A percentile compares a stretch with the other conserved stretches of the same genome.
These are phyloP conservation scores for Stenodera caucasica DNA, from an alignment of 2,888 invertebrate species.

Conservation along the genomic window DNA sequence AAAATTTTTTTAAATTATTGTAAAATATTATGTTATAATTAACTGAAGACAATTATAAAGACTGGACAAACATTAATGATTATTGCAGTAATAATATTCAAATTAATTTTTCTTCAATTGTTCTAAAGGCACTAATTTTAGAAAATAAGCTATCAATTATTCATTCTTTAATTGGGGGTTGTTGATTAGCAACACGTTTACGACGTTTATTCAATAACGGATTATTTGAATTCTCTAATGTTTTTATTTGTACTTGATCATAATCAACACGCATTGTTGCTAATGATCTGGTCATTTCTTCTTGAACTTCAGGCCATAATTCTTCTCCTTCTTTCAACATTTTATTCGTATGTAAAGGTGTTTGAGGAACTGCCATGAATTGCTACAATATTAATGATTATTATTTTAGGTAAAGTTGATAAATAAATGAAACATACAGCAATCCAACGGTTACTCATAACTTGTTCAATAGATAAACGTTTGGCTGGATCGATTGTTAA, in stretches of 20 bases:
- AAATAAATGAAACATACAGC: slow-evolving; percentile 61
- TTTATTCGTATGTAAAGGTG: slow-evolving; percentile 88
- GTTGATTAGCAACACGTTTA: slow-evolving; percentile 47
- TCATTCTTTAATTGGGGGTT: background rate
- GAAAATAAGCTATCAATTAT: background rate
- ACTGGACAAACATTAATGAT: background rate
- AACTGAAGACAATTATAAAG: background rate
- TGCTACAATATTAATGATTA: slow-evolving; percentile 44
- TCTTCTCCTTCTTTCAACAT: slow-evolving; percentile 89
- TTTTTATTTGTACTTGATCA: slow-evolving; percentile 93
- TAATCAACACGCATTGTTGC: slow-evolving; percentile 99
- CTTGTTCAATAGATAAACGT: slow-evolving; percentile 86
- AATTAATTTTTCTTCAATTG: background rate
- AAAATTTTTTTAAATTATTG: background rate
- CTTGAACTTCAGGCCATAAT: slow-evolving; percentile 96
- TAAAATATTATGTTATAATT: too few species aligned
- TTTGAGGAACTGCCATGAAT: slow-evolving; percentile 89
- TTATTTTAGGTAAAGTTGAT: slow-evolving; percentile 49
- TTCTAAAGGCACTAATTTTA: slow-evolving; percentile 1
- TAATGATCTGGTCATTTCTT: slow-evolving; percentile 97
- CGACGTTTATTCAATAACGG: slow-evolving; percentile 84
- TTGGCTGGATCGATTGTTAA: slow-evolving; percentile 92
- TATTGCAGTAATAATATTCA: background rate
- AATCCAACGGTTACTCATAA: slow-evolving; percentile 87
- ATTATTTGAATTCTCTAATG: slow-evolving; percentile 90